phyloP scores from a whole-genome alignment of 37 sponge, comb jelly and placozoan genomes.

The Eunapius fragilis region DNA sequence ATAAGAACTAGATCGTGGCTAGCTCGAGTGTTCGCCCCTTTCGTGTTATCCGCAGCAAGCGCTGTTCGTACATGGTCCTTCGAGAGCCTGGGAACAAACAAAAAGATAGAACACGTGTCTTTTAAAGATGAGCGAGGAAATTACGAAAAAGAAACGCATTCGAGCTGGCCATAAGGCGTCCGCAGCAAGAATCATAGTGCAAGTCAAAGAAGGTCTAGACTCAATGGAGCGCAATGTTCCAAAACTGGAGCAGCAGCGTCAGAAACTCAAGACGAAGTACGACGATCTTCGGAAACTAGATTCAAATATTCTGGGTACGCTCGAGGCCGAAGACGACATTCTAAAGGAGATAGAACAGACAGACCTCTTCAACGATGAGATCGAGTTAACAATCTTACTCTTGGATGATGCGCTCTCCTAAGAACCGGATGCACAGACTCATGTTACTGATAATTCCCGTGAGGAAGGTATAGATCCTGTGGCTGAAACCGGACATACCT shows the following conservation, averaged over 20 bases:
- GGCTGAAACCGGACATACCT: too few species aligned
- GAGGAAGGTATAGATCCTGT: too few species aligned
- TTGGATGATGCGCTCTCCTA: not conserved
- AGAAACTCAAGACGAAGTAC: constrained; percentile 3
- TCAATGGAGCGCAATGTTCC: not conserved
- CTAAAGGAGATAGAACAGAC: constrained; percentile 14
- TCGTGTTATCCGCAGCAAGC: not conserved
- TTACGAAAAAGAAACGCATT: constrained; percentile 11
- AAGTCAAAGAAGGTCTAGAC: not conserved
- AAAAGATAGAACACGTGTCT: too few species aligned
- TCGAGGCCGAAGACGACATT: not conserved
- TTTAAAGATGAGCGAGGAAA: too few species aligned
- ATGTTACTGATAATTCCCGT: too few species aligned
- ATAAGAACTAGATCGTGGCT: too few species aligned
- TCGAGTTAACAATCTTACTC: not conserved
- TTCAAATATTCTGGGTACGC: constrained; percentile 5
- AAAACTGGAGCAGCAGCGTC: not conserved
- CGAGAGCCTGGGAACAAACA: constrained; percentile 7
- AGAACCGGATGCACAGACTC: not conserved
- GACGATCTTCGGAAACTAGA: not conserved
- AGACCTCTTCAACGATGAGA: constrained; percentile 3
- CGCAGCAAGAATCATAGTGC: not conserved
- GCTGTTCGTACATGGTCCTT: constrained; percentile 31
- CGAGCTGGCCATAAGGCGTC: constrained; percentile 17
- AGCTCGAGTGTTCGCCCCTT: not conserved